These are phyloP conservation scores for Brachionus manjavacas DNA, from an alignment of 1,140 invertebrate genomes.

Conservation along the genomic window DNA sequence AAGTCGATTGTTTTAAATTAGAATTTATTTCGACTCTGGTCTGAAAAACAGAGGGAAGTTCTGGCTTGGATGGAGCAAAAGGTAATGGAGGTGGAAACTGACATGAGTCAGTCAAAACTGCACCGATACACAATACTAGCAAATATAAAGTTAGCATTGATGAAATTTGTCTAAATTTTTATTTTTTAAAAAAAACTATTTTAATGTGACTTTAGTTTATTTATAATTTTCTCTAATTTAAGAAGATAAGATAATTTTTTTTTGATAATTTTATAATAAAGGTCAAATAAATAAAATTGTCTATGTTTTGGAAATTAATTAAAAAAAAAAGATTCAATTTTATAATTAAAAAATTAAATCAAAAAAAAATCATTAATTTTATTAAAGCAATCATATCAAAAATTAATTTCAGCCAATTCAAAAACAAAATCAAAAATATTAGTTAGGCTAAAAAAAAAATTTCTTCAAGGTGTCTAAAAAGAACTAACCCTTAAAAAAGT, in stretches of 20 bases:
- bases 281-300: background rate
- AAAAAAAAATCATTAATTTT: no score
- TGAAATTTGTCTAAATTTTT: background rate
- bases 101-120: background rate
- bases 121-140: background rate
- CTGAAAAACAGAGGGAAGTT: background rate
- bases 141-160: background rate
- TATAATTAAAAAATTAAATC: background rate
- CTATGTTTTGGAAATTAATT: background rate
- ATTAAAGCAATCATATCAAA: no score
- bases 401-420: no score
- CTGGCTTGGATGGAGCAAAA: conserved; percentile 2
- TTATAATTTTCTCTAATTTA: background rate
- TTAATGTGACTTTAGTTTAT: background rate
- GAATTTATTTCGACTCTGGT: conserved; percentile 28
- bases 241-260: background rate
- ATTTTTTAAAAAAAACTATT: no score
- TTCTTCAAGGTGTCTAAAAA: no score
- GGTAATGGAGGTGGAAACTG: background rate
- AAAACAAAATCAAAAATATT: no score
- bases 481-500: no score
- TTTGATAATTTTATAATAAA: background rate
- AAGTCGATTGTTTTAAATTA: background rate
- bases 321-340: background rate
- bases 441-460: no score